These are phyloP conservation scores for Alligator sinensis DNA, from an alignment of 2,113 vertebrate genomes.

Conservation along the genomic window DNA sequence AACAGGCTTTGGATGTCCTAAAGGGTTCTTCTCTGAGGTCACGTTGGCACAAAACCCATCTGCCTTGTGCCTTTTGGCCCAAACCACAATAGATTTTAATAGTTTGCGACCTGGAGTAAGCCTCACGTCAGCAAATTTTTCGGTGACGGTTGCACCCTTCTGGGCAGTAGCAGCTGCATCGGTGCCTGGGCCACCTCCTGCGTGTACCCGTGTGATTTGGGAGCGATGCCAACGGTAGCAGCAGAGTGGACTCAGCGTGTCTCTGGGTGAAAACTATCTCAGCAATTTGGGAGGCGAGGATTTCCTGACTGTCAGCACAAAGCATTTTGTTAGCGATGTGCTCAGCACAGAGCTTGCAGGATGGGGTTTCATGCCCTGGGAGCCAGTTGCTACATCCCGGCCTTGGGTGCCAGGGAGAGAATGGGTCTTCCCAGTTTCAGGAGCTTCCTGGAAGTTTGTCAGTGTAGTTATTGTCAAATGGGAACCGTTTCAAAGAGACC, in stretches of 20 bases:
- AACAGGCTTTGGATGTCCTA: background rate
- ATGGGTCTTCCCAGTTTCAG: background rate
- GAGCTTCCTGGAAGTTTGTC: background rate
- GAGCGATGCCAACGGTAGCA: background rate
- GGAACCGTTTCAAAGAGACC: background rate
- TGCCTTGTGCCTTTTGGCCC: background rate
- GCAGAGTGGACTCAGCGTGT: background rate
- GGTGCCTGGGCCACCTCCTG: background rate
- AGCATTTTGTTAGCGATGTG: background rate
- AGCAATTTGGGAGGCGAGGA: background rate
- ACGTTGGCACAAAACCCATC: background rate
- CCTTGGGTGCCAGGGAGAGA: background rate
- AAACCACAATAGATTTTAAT: background rate
- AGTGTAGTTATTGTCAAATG: background rate
- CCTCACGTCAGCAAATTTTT: background rate
- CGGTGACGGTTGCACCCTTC: background rate
- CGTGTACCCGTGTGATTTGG: background rate
- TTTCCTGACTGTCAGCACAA: background rate
- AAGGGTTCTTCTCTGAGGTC: background rate
- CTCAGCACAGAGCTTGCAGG: background rate
- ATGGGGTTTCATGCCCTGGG: background rate
- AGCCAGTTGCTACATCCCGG: background rate
- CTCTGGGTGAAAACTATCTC: background rate
- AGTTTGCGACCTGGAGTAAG: background rate
- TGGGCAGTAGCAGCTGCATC: background rate